These are phyloP conservation scores for Melanostoma scalare DNA, from an alignment of 2,888 invertebrate species.

Conservation along the genomic window DNA sequence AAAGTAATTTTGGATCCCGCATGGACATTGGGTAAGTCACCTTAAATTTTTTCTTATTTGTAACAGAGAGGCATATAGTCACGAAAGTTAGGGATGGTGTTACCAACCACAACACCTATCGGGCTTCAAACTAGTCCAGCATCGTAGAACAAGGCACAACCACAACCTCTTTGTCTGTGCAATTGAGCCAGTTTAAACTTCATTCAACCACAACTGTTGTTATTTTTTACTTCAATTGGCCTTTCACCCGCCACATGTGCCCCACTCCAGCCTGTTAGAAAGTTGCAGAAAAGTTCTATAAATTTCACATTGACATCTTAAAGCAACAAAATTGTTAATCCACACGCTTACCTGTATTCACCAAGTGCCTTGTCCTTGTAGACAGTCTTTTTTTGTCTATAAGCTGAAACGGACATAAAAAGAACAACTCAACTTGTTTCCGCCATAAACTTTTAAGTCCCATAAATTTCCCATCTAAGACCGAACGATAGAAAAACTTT, in stretches of 20 bases:
- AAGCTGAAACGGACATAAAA: conserved; percentile 1
- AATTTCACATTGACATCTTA: conserved; percentile 34
- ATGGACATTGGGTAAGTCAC: neutral
- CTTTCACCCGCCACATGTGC: conserved; percentile 5
- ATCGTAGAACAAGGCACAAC: too few species aligned
- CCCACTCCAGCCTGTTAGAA: neutral
- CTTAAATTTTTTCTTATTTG: neutral
- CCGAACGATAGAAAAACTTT: conserved; percentile 29
- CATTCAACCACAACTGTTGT: too few species aligned
- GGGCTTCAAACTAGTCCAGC: too few species aligned
- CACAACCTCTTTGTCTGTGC: too few species aligned
- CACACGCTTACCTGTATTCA: conserved; percentile 16
- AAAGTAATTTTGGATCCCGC: neutral
- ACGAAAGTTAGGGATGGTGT: too few species aligned
- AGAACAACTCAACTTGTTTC: conserved; percentile 20
- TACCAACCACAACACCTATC: too few species aligned
- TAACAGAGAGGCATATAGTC: neutral
- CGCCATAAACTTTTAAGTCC: conserved; percentile 34
- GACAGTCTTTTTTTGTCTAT: conserved; percentile 2
- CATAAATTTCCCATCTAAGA: conserved; percentile 54
- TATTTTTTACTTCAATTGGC: too few species aligned
- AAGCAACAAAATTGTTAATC: conserved; percentile 27
- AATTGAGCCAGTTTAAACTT: too few species aligned
- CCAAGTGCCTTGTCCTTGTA: conserved; percentile 10
- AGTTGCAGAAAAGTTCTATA: conserved; percentile 23